phyloP scores from a whole-genome alignment of 2,888 invertebrate species.

The Ernsta delagoae region DNA sequence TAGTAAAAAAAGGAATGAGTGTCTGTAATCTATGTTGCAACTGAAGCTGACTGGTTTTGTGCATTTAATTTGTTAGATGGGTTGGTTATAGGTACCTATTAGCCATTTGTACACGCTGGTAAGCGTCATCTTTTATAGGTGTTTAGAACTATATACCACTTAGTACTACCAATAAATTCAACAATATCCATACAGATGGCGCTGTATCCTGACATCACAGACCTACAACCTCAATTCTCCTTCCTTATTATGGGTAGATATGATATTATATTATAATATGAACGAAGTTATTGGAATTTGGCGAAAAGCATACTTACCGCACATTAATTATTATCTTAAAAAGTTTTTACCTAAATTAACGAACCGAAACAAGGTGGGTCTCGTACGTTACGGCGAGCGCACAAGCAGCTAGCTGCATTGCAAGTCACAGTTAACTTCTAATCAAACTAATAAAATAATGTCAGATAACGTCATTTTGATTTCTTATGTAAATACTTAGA shows the following conservation, averaged over 20 bases:
- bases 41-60: too few relatives aligned
- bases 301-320: conserved; percentile 7
- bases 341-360: conserved; percentile 61
- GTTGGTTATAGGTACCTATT: too few relatives aligned
- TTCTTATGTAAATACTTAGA: too few relatives aligned
- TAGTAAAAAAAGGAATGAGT: too few relatives aligned
- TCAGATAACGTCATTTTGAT: too few relatives aligned
- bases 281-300: conserved; percentile 10
- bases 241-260: neutral
- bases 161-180: neutral
- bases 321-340: conserved; percentile 27
- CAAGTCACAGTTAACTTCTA: conserved; percentile 10
- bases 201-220: neutral
- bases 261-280: neutral
- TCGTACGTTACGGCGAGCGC: conserved; percentile 61
- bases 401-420: conserved; percentile 39
- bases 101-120: too few relatives aligned
- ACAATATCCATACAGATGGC: conserved; percentile 17
- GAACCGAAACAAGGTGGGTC: conserved; percentile 67
- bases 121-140: conserved; percentile 16
- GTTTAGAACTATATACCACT: neutral
- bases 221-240: conserved; percentile 7
- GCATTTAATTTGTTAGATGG: too few relatives aligned
- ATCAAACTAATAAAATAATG: neutral
- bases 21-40: too few relatives aligned